Evolutionary conservation across 2,113 vertebrate species (phyloP).

Genomic region (Myotis yumanensis): DNA sequence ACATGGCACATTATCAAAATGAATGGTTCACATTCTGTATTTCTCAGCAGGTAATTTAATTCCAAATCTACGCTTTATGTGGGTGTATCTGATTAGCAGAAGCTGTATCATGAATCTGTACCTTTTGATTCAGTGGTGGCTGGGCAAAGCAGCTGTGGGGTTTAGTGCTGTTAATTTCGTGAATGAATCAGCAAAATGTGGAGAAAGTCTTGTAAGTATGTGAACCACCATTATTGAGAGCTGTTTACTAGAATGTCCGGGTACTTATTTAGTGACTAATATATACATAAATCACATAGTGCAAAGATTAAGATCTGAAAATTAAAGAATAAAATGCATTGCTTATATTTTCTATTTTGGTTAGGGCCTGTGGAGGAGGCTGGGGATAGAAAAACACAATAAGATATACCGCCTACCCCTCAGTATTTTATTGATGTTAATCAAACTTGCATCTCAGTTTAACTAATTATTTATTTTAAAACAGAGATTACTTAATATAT

Average conservation of each 20-base stretch:
- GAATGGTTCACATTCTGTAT: not conserved
- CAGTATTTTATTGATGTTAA: not conserved
- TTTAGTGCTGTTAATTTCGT: not conserved
- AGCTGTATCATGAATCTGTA: not conserved
- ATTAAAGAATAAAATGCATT: not conserved
- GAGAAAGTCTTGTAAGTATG: not conserved
- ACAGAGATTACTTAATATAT: not conserved
- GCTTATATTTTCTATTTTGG: not conserved
- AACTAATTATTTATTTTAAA: not conserved
- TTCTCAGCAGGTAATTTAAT: not conserved
- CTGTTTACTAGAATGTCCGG: not conserved
- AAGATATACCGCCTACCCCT: not conserved
- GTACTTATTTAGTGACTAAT: not conserved
- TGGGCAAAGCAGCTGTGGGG: not conserved
- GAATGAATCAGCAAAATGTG: not conserved
- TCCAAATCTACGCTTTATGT: not conserved
- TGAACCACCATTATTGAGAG: not conserved
- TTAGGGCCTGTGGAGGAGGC: not conserved
- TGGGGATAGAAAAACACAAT: not conserved
- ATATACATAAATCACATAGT: not conserved
- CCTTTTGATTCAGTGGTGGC: not conserved
- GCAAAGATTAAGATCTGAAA: not conserved
- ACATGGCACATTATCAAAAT: not conserved
- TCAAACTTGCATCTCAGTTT: not conserved
- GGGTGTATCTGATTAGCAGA: not conserved